A percentile compares a stretch with the other conserved stretches of the same genome.
Conservation (phyloP, 2,888 invertebrate species). For the Ptychoptera albimana region DNA sequence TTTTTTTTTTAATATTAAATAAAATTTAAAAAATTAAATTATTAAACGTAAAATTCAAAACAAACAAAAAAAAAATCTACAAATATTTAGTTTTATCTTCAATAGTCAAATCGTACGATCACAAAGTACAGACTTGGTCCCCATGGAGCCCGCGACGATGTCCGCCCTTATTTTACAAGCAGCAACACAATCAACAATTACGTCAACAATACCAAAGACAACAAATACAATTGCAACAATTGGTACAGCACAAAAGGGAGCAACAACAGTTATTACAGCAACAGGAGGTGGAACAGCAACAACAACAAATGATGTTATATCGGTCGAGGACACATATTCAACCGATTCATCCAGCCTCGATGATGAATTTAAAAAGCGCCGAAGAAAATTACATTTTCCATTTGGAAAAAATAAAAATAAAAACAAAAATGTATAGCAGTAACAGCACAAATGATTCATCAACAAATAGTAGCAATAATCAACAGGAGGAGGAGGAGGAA, state of each 20-base stretch:
- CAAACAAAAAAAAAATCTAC: too few species aligned
- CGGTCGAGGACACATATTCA: constrained; percentile 12
- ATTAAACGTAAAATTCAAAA: too few species aligned
- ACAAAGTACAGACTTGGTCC: constrained; percentile 7
- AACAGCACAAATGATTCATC: constrained; percentile 7
- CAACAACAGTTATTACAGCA: background rate
- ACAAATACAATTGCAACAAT: too few species aligned
- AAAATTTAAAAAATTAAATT: too few species aligned
- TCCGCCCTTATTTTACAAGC: constrained; percentile 3
- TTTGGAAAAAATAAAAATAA: constrained; percentile 18
- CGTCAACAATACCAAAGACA: constrained; percentile 7
- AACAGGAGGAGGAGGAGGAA: too few species aligned
- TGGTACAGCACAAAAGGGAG: background rate
- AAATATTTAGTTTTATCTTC: background rate
- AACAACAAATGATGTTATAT: constrained; percentile 7
- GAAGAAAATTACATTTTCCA: constrained; percentile 18
- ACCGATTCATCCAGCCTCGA: constrained; percentile 14
- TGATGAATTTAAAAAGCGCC: constrained; percentile 16
- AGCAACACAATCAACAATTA: constrained; percentile 8
- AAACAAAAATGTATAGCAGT: constrained; percentile 16
- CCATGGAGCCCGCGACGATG: constrained; percentile 7
- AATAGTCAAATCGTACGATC: background rate
- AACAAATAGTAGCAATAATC: too few species aligned
- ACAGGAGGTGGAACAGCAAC: background rate
- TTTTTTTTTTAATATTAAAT: too few species aligned